Base-by-base conservation (phyloP, 1,140 invertebrate genomes). In the Zaprionus camerounensis region DNA sequence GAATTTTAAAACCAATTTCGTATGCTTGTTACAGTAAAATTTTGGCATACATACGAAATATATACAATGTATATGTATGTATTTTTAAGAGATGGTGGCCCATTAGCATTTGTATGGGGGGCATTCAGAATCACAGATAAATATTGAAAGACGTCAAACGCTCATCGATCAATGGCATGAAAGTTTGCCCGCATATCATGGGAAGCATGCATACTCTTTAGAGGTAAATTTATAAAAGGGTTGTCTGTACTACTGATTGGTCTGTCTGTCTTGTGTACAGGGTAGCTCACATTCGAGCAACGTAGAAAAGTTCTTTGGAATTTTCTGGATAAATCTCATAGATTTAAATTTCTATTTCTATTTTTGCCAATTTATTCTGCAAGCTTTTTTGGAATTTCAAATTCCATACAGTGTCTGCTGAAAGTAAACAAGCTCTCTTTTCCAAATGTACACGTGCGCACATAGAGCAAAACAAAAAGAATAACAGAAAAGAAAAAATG, bases 151-250 rank as follows among this genome's bases (percentile, higher is more conserved):
- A 78, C 76, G 67, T 70, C 76, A 78, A 75, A 76, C 36, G 62
- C 61, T 63, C 72, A 78, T 78, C 76, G 72, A 78, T 78, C 72
- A 78, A 71, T 67, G 62, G 67, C 66, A 63, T 57, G 51, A 65
- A 71, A 65, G 73, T 65, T 76, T 44, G 69, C 58, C 74, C 70
- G 74, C 70, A 76, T 76, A 44, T 55, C 36, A 61, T 58, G 41
- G 51, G 11, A 34, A 31, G 20, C 34, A 26, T 59, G 36, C 11
- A 75, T 76, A 71, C 73, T 55, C 73, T 64, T 15, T 15, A 34
- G 26, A n/a, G 12, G 13, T 5, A 7, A 15, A 36, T n/a, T 5
- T 20, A 17, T 12, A 49, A 46, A n/a, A 51, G 5, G 34, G 36
- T 31, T 57, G 28, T n/a, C 15, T 41, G 20, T 17, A 9, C n/a